These are phyloP conservation scores for Drosophila picticornis DNA, from an alignment of 2,888 invertebrate genomes.

Conservation along the genomic window DNA sequence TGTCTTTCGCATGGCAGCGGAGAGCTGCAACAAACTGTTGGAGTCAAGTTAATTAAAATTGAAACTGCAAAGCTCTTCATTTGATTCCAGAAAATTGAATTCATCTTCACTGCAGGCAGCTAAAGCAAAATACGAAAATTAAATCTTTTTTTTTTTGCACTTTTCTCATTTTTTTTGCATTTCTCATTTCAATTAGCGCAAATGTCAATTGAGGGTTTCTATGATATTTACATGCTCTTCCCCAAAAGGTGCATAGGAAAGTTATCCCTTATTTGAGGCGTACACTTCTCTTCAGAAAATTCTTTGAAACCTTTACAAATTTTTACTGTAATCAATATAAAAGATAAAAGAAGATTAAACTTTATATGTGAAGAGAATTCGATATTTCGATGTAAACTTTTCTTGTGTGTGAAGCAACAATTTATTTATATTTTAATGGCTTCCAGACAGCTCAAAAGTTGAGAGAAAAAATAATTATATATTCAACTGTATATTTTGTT, in stretches of 20 bases:
- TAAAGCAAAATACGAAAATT: constrained; percentile 61
- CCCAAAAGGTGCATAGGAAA: background rate
- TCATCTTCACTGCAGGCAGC: constrained; percentile 38
- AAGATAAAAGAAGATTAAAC: background rate
- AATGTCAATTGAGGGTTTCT: constrained; percentile 23
- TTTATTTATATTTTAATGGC: background rate
- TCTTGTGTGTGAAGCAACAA: background rate
- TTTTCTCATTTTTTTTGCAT: constrained; percentile 42
- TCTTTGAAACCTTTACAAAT: background rate
- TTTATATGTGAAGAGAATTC: background rate
- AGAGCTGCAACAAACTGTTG: constrained; percentile 3
- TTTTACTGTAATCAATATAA: background rate
- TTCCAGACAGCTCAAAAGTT: background rate
- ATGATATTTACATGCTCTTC: constrained; percentile 5
- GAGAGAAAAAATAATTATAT: background rate
- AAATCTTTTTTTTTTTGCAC: constrained; percentile 50
- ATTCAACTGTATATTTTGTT: background rate
- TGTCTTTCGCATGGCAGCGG: background rate
- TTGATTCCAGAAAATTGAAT: constrained; percentile 64
- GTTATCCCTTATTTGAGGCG: background rate
- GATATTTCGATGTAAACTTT: background rate
- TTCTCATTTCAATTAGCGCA: constrained; percentile 74
- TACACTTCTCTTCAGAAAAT: background rate
- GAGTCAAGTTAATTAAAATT: constrained; percentile 56
- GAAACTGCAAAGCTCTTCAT: constrained; percentile 53